phyloP scores from a whole-genome alignment of 2,113 vertebrate species.

The Todiramphus chloris region DNA sequence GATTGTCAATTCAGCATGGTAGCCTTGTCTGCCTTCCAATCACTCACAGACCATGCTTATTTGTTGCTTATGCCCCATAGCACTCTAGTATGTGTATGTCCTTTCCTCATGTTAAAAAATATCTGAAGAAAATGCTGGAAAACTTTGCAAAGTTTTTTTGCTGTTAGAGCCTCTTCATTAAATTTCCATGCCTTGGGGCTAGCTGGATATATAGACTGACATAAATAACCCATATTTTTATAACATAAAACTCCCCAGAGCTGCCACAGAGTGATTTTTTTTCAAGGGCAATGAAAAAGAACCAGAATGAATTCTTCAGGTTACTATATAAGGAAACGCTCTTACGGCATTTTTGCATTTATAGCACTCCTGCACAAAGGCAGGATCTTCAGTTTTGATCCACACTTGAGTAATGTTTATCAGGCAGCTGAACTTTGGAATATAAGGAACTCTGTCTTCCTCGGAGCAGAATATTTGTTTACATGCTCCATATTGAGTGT shows the following conservation, averaged over 20 bases:
- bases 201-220: not conserved
- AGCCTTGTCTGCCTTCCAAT: not conserved
- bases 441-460: not conserved
- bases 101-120: not conserved
- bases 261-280: not conserved
- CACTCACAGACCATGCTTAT: not conserved
- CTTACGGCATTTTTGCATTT: not conserved
- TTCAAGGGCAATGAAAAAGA: not conserved
- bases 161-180: not conserved
- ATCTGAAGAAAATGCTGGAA: not conserved
- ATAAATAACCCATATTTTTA: not conserved
- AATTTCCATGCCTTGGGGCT: not conserved
- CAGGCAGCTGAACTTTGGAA: not conserved
- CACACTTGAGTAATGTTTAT: not conserved
- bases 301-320: not conserved
- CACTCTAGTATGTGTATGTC: not conserved
- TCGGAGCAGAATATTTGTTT: not conserved
- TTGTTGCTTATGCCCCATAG: not conserved
- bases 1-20: not conserved
- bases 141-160: not conserved
- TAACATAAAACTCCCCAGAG: not conserved
- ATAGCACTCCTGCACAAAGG: not conserved
- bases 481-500: not conserved
- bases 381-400: not conserved
- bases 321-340: not conserved